Evolutionary conservation across 2,888 invertebrate genomes (phyloP).

Genomic region (Spilarctia lutea): DNA sequence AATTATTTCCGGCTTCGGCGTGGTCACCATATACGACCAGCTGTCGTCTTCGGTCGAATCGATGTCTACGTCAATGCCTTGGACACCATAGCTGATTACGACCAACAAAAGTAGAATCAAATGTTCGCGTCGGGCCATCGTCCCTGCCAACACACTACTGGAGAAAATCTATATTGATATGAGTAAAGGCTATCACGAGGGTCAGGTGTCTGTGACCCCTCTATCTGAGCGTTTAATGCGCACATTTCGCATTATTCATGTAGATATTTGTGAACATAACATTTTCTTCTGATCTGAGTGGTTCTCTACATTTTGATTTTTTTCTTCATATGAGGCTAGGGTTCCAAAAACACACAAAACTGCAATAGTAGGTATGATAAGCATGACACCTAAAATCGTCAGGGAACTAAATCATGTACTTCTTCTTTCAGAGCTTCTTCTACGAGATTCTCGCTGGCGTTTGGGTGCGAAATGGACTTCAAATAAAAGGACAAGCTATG

Average conservation of each 20-base stretch:
- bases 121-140: conserved; percentile 16
- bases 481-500: conserved; percentile 99
- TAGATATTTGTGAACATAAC: background rate
- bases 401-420: background rate
- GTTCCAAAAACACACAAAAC: background rate
- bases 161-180: background rate
- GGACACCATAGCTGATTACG: background rate
- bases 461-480: conserved; percentile 98
- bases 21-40: conserved; percentile 11
- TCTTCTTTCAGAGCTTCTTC: conserved; percentile 92
- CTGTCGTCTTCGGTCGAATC: conserved; percentile 12
- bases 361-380: too few relatives aligned
- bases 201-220: conserved; percentile 16
- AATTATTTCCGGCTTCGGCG: background rate
- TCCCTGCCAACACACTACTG: conserved; percentile 13
- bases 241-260: background rate
- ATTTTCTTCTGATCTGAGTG: background rate
- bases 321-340: background rate
- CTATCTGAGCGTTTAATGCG: background rate
- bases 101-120: background rate
- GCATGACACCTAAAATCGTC: background rate
- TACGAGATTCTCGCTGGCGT: conserved; percentile 97
- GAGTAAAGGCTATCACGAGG: conserved; percentile 6
- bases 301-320: background rate
- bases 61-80: background rate